Percentiles rank a stretch among this genome's conserved stretches.
These are phyloP conservation scores for Gerris lacustris DNA, from an alignment of 2,888 invertebrate genomes.

Conservation along the genomic window DNA sequence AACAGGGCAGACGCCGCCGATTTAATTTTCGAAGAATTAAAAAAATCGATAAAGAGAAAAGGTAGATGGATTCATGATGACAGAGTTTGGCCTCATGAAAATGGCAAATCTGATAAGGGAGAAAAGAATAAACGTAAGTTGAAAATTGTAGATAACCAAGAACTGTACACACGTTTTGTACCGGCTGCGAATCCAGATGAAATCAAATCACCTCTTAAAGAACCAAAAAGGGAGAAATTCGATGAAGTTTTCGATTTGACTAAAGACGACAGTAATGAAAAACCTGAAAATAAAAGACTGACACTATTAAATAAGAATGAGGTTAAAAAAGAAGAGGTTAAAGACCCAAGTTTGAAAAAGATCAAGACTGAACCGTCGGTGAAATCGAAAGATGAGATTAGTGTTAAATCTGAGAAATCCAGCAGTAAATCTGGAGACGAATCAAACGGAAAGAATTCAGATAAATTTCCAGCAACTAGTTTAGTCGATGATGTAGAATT, in stretches of 20 bases:
- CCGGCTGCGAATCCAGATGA: neutral
- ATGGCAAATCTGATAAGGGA: neutral
- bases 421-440: too few relatives aligned
- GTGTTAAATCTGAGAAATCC: too few relatives aligned
- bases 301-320: neutral
- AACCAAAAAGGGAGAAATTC: neutral
- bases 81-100: neutral
- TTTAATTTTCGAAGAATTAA: neutral
- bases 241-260: neutral
- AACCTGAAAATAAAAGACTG: neutral
- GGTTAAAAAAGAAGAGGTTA: neutral
- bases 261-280: conserved; percentile 1
- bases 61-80: neutral
- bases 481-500: conserved; percentile 1
- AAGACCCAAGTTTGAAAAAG: neutral
- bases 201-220: neutral
- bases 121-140: neutral
- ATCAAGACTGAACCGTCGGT: neutral
- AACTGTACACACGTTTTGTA: neutral
- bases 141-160: neutral
- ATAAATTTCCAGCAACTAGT: neutral
- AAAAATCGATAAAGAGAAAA: neutral
- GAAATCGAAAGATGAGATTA: neutral
- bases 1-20: neutral
- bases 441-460: neutral